These are phyloP conservation scores for Ganaspis sp. DNA, from an alignment of 1,140 invertebrate species.

Conservation along the genomic window DNA sequence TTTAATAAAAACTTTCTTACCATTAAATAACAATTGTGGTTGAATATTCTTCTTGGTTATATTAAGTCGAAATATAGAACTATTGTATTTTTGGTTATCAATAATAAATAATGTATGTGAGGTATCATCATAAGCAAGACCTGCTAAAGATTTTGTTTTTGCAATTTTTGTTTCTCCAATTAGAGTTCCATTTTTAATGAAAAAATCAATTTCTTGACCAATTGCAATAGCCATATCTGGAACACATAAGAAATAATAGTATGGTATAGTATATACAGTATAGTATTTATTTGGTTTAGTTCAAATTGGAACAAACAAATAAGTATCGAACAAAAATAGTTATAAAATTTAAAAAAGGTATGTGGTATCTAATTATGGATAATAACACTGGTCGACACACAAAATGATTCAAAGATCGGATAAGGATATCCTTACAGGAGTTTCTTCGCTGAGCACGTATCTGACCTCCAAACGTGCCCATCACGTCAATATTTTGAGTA, in stretches of 20 bases:
- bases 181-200: conserved; percentile 77
- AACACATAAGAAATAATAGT: conserved; percentile 71
- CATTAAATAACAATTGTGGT: conserved; percentile 55
- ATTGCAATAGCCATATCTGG: conserved; percentile 83
- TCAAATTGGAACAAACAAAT: no score
- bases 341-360: no score
- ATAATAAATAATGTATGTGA: conserved; percentile 81
- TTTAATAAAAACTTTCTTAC: conserved; percentile 54
- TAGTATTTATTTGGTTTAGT: no score
- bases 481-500: no score
- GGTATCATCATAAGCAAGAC: conserved; percentile 81
- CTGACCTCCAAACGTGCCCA: no score
- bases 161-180: conserved; percentile 71
- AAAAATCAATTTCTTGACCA: conserved; percentile 80
- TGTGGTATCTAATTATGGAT: no score
- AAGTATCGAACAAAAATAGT: no score
- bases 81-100: conserved; percentile 78
- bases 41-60: conserved; percentile 68
- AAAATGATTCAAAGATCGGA: no score
- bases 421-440: no score
- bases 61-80: conserved; percentile 80
- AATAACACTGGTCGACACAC: no score
- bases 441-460: no score
- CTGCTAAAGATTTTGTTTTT: conserved; percentile 74
- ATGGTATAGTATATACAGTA: no score